A percentile compares a stretch with the other conserved stretches of the same genome.
Evolutionary conservation across 2,113 vertebrate genomes (phyloP).

Genomic region (Rhabdomys dilectus): DNA sequence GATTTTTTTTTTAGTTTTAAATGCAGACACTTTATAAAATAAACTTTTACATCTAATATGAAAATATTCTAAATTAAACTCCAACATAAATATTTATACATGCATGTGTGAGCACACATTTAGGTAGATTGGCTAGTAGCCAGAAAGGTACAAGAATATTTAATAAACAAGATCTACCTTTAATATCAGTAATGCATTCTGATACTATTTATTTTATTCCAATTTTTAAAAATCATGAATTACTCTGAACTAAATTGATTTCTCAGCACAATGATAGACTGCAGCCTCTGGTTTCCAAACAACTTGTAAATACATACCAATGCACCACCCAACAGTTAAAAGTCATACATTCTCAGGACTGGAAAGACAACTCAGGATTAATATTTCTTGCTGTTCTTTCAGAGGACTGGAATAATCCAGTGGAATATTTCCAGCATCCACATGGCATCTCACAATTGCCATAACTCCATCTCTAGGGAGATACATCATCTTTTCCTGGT

Average conservation of each 20-base stretch:
- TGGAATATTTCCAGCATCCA: neutral
- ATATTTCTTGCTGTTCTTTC: neutral
- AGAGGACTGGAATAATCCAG: neutral
- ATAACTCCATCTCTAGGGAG: too few relatives aligned
- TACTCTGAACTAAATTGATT: slow-evolving; percentile 12
- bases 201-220: slow-evolving; percentile 18
- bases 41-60: neutral
- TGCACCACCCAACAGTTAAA: neutral
- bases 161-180: neutral
- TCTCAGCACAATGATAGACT: neutral
- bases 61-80: neutral
- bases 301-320: slow-evolving; percentile 18
- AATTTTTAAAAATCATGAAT: neutral
- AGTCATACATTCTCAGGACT: neutral
- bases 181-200: slow-evolving; percentile 1
- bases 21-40: neutral
- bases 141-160: neutral
- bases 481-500: too few relatives aligned
- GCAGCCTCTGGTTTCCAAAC: neutral
- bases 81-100: neutral
- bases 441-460: neutral
- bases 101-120: neutral
- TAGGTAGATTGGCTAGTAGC: neutral
- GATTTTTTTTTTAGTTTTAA: neutral
- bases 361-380: neutral